These are phyloP conservation scores for Meriones unguiculatus DNA, from an alignment of 2,113 vertebrate species.

Conservation along the genomic window DNA sequence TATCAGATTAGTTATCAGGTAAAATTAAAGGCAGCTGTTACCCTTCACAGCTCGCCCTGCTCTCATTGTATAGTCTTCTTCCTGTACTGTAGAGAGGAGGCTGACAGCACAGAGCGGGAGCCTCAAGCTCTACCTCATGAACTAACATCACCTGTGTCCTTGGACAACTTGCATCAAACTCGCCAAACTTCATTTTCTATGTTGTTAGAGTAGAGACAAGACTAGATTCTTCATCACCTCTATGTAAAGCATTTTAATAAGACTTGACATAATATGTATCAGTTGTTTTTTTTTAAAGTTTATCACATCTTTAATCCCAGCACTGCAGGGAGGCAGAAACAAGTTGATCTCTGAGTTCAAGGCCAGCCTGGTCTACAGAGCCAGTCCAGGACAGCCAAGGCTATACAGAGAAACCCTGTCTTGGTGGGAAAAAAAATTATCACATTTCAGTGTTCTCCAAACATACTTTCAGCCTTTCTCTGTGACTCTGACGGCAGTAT, in stretches of 20 bases:
- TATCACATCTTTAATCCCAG: background rate
- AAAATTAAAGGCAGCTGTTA: conserved; percentile 78
- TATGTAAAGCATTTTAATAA: background rate
- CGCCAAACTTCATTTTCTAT: background rate
- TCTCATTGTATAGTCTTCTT: background rate
- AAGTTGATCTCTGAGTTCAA: no score
- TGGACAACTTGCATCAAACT: background rate
- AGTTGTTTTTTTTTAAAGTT: background rate
- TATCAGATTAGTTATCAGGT: conserved; percentile 79
- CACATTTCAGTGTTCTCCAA: background rate
- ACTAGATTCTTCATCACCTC: background rate
- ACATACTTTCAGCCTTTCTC: background rate
- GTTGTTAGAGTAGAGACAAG: background rate
- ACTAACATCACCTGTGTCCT: background rate
- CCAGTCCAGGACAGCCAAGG: no score
- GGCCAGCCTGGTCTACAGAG: no score
- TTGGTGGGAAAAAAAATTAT: background rate
- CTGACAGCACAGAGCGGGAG: background rate
- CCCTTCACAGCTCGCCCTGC: conserved; percentile 6
- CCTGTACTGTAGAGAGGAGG: conserved; percentile 59
- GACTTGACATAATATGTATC: background rate
- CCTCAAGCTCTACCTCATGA: background rate
- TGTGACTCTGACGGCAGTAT: background rate
- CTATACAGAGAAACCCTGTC: no score
- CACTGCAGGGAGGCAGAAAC: no score